phyloP scores from a whole-genome alignment of 2,888 invertebrate species.

The Epinotia brunnichana region DNA sequence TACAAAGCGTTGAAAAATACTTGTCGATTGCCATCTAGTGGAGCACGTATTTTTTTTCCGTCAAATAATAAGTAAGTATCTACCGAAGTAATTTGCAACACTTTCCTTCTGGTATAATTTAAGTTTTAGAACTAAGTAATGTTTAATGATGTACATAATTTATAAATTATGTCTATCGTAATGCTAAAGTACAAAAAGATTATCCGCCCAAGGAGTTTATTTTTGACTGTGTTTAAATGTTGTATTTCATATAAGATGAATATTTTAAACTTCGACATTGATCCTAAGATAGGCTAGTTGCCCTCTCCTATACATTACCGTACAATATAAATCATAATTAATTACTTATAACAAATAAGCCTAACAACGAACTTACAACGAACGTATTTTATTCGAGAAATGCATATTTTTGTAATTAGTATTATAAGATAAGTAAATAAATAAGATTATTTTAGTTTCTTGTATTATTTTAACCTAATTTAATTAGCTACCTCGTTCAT shows the following conservation, averaged over 20 bases:
- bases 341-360: neutral
- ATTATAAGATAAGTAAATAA: slow-evolving; percentile 27
- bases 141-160: slow-evolving; percentile 35
- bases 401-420: slow-evolving; percentile 22
- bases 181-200: slow-evolving; percentile 33
- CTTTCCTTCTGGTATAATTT: neutral
- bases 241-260: neutral
- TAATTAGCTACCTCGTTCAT: no score
- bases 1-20: neutral
- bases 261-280: slow-evolving; percentile 9
- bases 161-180: slow-evolving; percentile 19
- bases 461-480: slow-evolving; percentile 7
- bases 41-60: no score
- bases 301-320: slow-evolving; percentile 13
- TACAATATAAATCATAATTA: slow-evolving; percentile 21
- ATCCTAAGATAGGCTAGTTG: slow-evolving; percentile 13
- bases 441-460: slow-evolving; percentile 24
- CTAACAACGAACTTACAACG: slow-evolving; percentile 40
- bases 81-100: no score
- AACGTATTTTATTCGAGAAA: slow-evolving; percentile 26
- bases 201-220: slow-evolving; percentile 28
- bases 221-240: slow-evolving; percentile 13
- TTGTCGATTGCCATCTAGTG: slow-evolving; percentile 5
- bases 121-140: neutral
- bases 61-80: no score